Base-by-base conservation (phyloP, 2,113 vertebrate species). In the Gracilinanus agilis region DNA sequence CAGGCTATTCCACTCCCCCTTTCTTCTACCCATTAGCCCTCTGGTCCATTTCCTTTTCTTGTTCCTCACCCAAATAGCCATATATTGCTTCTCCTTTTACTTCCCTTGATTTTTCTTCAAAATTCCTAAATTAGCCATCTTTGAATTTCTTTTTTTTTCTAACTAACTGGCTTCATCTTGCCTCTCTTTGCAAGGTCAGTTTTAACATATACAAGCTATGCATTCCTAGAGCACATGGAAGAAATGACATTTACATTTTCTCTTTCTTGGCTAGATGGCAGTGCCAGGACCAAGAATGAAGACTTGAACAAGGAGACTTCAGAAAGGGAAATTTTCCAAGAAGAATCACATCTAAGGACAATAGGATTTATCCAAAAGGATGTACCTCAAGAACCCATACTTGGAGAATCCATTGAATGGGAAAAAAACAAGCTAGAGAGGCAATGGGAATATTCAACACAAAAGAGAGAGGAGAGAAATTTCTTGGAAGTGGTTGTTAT, bases 391-490 rank as follows among this genome's bases (percentile, higher is more conserved):
- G n/a, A 75, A 23, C n/a, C 40, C 40, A 24, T 24, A 24, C 25
- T 53, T 83, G 61, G 10, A 75, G 24, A 49, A 24, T 49, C 44
- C 91, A 53, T 29, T 92, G 91, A 92, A 92, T 53, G 34, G 61
- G n/a, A n/a, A n/a, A 83, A 92, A 83, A 49, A 54, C 12, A 83
- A 49, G 6, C 54, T 75, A 25, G 49, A 54, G 29, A 92, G 29
- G 49, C 24, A 7, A 9, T 40, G 23, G 34, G 21, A 24, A 29
- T 25, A 75, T 29, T 21, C 13, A 24, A 12, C 7, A 75, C 58
- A 9, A 83, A 83, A 92, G 11, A 83, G 90, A 90, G 34, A 90
- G 54, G 49, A 23, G n/a, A 92, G 56, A 92, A 24, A 83, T 92
- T 23, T 54, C 91, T 53, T 54, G 49, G 29, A 44, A 92, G 89